These are phyloP conservation scores for Pseudomyrmex cubaensis DNA, from an alignment of 1,140 invertebrate genomes.

Conservation along the genomic window DNA sequence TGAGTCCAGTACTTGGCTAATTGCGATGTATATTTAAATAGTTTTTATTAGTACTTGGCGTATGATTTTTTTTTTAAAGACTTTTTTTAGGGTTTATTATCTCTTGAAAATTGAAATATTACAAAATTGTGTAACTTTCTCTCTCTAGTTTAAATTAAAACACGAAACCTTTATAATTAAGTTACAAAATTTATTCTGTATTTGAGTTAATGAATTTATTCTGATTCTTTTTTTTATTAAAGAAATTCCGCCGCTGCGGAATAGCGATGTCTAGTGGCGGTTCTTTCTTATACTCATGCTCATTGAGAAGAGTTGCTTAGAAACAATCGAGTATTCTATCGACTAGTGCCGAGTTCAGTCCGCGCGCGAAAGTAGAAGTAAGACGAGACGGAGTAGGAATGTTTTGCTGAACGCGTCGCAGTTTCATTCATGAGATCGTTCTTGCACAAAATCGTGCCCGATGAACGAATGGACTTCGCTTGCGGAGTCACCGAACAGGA, in stretches of 20 bases:
- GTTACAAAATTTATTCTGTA: too few species aligned
- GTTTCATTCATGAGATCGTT: constrained; percentile 79
- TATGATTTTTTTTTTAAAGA: too few species aligned
- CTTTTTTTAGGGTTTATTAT: too few species aligned
- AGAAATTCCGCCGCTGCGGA: constrained; percentile 64
- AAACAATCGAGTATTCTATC: constrained; percentile 77
- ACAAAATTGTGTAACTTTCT: too few species aligned
- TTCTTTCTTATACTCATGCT: constrained; percentile 70
- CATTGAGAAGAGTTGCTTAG: constrained; percentile 51
- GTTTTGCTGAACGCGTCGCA: constrained; percentile 64
- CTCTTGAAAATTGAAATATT: too few species aligned
- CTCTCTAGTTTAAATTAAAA: too few species aligned
- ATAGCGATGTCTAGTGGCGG: constrained; percentile 82
- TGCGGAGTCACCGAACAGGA: constrained; percentile 30
- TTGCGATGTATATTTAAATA: too few species aligned
- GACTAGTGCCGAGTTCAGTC: constrained; percentile 76
- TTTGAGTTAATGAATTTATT: constrained; percentile 57
- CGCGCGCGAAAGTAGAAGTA: constrained; percentile 17
- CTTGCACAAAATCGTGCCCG: constrained; percentile 63
- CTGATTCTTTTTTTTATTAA: constrained; percentile 73
- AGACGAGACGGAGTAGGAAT: constrained; percentile 47
- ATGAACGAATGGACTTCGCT: constrained; percentile 61
- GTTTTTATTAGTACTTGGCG: too few species aligned
- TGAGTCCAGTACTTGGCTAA: too few species aligned
- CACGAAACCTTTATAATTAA: too few species aligned